phyloP scores from a whole-genome alignment of 2,888 invertebrate species.

The Spodoptera littoralis region DNA sequence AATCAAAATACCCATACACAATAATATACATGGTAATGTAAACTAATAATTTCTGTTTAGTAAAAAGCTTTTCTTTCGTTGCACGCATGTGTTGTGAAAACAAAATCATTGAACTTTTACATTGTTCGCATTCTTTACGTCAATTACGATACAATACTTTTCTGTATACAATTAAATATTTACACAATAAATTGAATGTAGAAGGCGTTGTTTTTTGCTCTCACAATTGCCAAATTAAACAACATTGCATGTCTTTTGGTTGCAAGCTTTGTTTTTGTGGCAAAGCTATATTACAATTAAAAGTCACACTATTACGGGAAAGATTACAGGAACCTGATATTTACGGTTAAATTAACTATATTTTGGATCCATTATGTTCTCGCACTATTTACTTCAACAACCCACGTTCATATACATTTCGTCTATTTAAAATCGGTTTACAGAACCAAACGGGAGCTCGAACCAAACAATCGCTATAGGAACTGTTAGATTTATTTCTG shows the following conservation, averaged over 20 bases:
- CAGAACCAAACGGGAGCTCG: constrained; percentile 48
- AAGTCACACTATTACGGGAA: not conserved
- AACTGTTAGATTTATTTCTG: constrained; percentile 75
- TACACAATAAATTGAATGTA: constrained; percentile 20
- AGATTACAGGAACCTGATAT: not conserved
- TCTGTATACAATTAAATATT: constrained; percentile 18
- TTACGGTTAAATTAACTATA: not conserved
- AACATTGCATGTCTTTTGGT: too few species aligned
- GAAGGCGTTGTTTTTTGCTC: constrained; percentile 5
- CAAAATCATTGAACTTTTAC: constrained; percentile 30
- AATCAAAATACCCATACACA: not conserved
- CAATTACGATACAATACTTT: constrained; percentile 11
- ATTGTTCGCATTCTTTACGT: constrained; percentile 30
- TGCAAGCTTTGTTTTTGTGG: too few species aligned
- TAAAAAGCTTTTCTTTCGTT: constrained; percentile 17
- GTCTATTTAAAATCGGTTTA: constrained; percentile 46
- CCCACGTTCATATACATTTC: constrained; percentile 13
- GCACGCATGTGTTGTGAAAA: constrained; percentile 21
- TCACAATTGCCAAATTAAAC: too few species aligned
- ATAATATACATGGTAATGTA: not conserved
- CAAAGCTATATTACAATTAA: too few species aligned
- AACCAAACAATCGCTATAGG: constrained; percentile 71
- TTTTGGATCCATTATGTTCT: not conserved
- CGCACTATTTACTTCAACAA: constrained; percentile 4
- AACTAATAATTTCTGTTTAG: constrained; percentile 15